Evolutionary conservation across 64 coral and sea anemone species (phyloP).

Genomic region (Acropora yongei): DNA sequence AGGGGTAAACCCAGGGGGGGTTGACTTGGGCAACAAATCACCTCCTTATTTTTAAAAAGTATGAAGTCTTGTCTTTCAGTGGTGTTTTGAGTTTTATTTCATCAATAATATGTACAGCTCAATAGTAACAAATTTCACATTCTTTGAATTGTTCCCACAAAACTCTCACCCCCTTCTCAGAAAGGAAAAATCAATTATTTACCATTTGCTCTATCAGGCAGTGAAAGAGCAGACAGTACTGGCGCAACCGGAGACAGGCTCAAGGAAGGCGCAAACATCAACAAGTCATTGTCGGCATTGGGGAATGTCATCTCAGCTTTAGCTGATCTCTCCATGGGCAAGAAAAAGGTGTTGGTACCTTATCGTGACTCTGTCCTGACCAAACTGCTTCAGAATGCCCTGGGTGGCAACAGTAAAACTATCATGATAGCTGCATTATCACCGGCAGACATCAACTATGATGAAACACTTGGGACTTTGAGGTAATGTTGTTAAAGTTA

Average conservation of each 20-base stretch:
- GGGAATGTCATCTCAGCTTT: slow-evolving; percentile 97
- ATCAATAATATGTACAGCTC: too few species aligned
- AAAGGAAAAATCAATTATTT: too few species aligned
- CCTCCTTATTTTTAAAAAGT: too few species aligned
- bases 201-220: slow-evolving; percentile 52
- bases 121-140: too few species aligned
- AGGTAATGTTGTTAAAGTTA: slow-evolving; percentile 43
- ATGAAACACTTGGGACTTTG: slow-evolving; percentile 93
- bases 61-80: too few species aligned
- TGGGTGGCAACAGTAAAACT: slow-evolving; percentile 99
- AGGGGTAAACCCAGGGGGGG: too few species aligned
- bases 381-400: slow-evolving; percentile 96
- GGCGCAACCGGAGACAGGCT: slow-evolving; percentile 98
- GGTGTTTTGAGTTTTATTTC: too few species aligned
- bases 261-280: slow-evolving; percentile 99
- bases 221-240: slow-evolving; percentile 99
- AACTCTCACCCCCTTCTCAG: too few species aligned
- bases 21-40: too few species aligned
- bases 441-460: slow-evolving; percentile 99
- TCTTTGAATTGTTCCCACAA: too few species aligned
- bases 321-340: slow-evolving; percentile 98
- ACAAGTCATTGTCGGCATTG: slow-evolving; percentile 94
- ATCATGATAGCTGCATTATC: slow-evolving; percentile 99
- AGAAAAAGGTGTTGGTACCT: slow-evolving; percentile 98
- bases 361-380: slow-evolving; percentile 98